Evolutionary conservation across 2,888 invertebrate species (phyloP).

Genomic region (Eupithecia subfuscata): DNA sequence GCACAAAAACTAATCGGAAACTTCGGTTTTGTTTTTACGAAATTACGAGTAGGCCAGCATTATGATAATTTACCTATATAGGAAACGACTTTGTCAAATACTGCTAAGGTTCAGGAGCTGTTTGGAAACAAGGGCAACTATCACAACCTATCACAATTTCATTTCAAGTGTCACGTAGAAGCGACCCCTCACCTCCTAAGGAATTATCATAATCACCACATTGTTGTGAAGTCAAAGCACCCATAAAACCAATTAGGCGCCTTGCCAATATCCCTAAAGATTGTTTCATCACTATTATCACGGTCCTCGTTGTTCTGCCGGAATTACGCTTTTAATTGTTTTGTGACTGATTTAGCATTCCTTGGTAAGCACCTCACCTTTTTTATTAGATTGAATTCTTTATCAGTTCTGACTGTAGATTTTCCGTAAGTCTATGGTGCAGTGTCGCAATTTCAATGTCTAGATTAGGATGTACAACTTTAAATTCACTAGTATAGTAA

Average conservation of each 20-base stretch:
- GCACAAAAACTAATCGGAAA: too few species aligned
- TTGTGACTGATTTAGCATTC: conserved; percentile 18
- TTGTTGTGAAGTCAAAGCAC: conserved; percentile 32
- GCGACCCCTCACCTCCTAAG: conserved; percentile 19
- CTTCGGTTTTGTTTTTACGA: too few species aligned
- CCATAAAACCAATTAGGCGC: conserved; percentile 34
- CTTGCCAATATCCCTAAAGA: conserved; percentile 33
- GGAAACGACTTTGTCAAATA: background rate
- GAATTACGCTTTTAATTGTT: conserved; percentile 25
- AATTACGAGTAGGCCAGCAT: too few species aligned
- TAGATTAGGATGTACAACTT: background rate
- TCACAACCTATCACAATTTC: too few species aligned
- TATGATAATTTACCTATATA: too few species aligned
- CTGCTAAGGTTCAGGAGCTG: background rate
- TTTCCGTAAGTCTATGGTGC: background rate
- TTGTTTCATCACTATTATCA: conserved; percentile 33
- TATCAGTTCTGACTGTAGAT: background rate
- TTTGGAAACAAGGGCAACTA: too few species aligned
- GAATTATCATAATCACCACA: conserved; percentile 30
- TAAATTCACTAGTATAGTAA: background rate
- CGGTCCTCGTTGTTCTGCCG: conserved; percentile 22
- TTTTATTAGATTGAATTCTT: conserved; percentile 11
- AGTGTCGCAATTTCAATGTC: background rate
- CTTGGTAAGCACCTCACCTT: conserved; percentile 1
- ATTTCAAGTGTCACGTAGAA: background rate